Evolutionary conservation across 92 coral and sea anemone genomes (phyloP).

Genomic region (Micromussa lordhowensis): DNA sequence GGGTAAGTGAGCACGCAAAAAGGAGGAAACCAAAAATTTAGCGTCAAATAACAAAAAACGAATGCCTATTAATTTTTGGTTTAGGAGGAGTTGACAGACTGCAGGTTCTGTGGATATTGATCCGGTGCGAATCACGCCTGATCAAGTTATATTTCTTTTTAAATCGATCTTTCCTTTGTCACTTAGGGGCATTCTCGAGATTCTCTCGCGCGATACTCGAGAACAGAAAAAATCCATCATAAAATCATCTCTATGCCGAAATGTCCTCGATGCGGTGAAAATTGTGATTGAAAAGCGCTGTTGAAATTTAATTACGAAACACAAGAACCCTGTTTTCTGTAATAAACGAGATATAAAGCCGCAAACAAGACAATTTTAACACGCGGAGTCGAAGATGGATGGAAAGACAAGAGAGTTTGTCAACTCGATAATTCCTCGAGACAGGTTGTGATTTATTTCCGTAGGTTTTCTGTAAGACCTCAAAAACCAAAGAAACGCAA

Average conservation of each 20-base stretch:
- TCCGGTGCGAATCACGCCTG: constrained; percentile 10
- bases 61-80: constrained; percentile 44
- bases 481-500: constrained; percentile 42
- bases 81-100: constrained; percentile 55
- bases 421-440: constrained; percentile 1
- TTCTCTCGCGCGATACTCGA: background rate
- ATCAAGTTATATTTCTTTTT: constrained; percentile 14
- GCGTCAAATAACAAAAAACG: constrained; percentile 58
- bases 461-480: background rate
- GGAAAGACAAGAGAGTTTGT: constrained; percentile 13
- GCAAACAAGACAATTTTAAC: constrained; percentile 61
- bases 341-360: constrained; percentile 43
- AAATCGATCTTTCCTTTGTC: constrained; percentile 23
- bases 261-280: background rate
- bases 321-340: constrained; percentile 44
- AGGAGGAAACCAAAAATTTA: constrained; percentile 65
- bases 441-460: constrained; percentile 10
- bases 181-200: background rate
- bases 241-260: background rate
- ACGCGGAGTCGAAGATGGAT: constrained; percentile 12
- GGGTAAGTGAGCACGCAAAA: constrained; percentile 71
- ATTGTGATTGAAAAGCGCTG: constrained; percentile 47
- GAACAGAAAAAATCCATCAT: constrained; percentile 9
- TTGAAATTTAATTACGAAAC: constrained; percentile 51
- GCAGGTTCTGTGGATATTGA: constrained; percentile 24